Conservation (phyloP, 1,140 invertebrate species). For the Heliothis virescens region DNA sequence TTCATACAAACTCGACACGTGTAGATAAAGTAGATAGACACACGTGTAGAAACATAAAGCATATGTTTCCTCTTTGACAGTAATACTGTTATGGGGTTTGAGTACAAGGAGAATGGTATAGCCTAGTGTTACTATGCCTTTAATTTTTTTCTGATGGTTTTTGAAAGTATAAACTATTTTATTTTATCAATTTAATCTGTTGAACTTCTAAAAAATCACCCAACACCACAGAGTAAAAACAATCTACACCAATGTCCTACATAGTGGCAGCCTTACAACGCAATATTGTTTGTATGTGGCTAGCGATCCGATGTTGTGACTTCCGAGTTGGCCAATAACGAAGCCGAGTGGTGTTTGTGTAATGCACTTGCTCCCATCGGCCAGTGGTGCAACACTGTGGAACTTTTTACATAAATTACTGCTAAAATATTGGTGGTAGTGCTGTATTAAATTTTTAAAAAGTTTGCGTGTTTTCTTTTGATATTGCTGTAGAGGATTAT, state of each 20-base stretch:
- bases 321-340: conserved; percentile 50
- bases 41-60: too few relatives aligned
- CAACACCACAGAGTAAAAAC: conserved; percentile 6
- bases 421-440: conserved; percentile 8
- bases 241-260: background rate
- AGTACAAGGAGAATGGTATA: background rate
- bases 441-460: conserved; percentile 25
- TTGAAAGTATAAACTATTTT: too few relatives aligned
- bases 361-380: conserved; percentile 53
- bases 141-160: too few relatives aligned
- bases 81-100: too few relatives aligned
- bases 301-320: conserved; percentile 51
- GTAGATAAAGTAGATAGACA: background rate
- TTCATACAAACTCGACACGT: background rate
- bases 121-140: too few relatives aligned
- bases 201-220: background rate
- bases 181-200: too few relatives aligned
- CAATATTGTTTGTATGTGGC: conserved; percentile 45
- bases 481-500: background rate
- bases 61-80: too few relatives aligned
- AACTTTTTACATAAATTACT: conserved; percentile 42
- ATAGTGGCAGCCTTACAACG: background rate
- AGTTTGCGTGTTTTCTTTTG: conserved; percentile 12
- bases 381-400: conserved; percentile 16
- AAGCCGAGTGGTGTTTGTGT: conserved; percentile 55